Evolutionary conservation across 2,113 vertebrate species (phyloP).

Genomic region (Phyllostomus hastatus): DNA sequence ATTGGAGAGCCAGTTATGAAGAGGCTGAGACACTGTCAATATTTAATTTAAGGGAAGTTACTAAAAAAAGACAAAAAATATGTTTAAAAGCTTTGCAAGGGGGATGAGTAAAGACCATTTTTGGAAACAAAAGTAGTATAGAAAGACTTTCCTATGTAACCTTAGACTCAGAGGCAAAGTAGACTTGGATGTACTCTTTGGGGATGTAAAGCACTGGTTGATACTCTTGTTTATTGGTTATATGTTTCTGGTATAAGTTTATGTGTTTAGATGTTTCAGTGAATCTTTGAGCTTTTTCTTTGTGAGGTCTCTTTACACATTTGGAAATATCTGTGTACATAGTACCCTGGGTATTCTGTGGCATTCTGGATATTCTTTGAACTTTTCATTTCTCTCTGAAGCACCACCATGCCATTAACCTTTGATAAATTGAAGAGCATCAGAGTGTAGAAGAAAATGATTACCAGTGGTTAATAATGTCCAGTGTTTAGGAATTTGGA

Average conservation of each 20-base stretch:
- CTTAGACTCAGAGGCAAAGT: background rate
- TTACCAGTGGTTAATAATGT: slow-evolving; percentile 27
- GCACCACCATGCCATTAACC: background rate
- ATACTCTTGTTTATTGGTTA: background rate
- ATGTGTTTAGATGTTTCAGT: slow-evolving; percentile 18
- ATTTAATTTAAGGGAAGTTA: background rate
- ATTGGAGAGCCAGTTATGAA: background rate
- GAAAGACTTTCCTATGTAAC: background rate
- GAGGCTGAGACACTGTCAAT: background rate
- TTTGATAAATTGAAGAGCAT: slow-evolving; percentile 14
- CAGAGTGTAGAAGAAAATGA: slow-evolving; percentile 49
- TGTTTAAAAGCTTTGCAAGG: background rate
- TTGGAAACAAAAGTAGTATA: background rate
- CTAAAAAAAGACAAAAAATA: background rate
- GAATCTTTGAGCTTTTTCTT: background rate
- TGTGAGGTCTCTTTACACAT: slow-evolving; percentile 34
- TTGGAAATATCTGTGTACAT: slow-evolving; percentile 38
- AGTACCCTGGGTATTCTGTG: background rate
- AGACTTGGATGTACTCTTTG: background rate
- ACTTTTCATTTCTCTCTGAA: slow-evolving; percentile 35
- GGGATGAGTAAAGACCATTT: background rate
- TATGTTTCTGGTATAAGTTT: slow-evolving; percentile 41
- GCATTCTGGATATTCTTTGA: slow-evolving; percentile 12
- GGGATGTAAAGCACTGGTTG: background rate
- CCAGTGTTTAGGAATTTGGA: slow-evolving; percentile 32